phyloP scores from a whole-genome alignment of 2,113 vertebrate genomes.

The Ictalurus punctatus region DNA sequence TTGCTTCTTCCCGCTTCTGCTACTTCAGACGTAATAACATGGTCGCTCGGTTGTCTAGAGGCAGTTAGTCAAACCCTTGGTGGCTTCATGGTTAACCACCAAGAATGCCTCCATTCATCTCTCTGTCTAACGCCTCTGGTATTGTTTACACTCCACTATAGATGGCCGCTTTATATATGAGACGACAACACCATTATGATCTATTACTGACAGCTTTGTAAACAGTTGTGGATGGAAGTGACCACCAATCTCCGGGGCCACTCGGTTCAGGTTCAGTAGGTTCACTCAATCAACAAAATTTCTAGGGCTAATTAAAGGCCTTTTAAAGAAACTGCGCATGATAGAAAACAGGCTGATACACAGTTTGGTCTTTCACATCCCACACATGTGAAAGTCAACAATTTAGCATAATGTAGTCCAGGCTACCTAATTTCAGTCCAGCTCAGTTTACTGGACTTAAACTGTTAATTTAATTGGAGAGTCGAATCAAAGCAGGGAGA shows the following conservation, averaged over 20 bases:
- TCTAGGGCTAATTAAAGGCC: slow-evolving; percentile 20
- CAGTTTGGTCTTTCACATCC: slow-evolving; percentile 10
- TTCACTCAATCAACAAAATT: slow-evolving; percentile 16
- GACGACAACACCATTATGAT: slow-evolving; percentile 27
- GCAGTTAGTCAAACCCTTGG: slow-evolving; percentile 53
- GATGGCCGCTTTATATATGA: slow-evolving; percentile 25
- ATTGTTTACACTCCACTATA: slow-evolving; percentile 47
- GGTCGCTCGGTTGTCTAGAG: slow-evolving; percentile 64
- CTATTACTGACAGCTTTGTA: slow-evolving; percentile 25
- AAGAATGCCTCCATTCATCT: slow-evolving; percentile 54
- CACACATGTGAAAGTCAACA: slow-evolving; percentile 6
- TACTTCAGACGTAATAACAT: slow-evolving; percentile 68
- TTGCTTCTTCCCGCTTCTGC: slow-evolving; percentile 62
- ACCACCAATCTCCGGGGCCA: background rate
- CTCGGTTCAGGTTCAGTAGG: slow-evolving; percentile 29
- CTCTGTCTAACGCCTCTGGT: slow-evolving; percentile 47
- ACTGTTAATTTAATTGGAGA: background rate
- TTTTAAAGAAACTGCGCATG: background rate
- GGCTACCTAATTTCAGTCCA: background rate
- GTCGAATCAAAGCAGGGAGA: background rate
- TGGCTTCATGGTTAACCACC: slow-evolving; percentile 54
- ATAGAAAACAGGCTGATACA: slow-evolving; percentile 21
- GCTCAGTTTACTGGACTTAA: background rate
- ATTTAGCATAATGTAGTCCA: background rate
- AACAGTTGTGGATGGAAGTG: slow-evolving; percentile 29